Percentiles rank a stretch among this genome's conserved stretches.
These are phyloP conservation scores for Drosophila jambulina DNA, from an alignment of 1,140 invertebrate genomes.

Conservation along the genomic window DNA sequence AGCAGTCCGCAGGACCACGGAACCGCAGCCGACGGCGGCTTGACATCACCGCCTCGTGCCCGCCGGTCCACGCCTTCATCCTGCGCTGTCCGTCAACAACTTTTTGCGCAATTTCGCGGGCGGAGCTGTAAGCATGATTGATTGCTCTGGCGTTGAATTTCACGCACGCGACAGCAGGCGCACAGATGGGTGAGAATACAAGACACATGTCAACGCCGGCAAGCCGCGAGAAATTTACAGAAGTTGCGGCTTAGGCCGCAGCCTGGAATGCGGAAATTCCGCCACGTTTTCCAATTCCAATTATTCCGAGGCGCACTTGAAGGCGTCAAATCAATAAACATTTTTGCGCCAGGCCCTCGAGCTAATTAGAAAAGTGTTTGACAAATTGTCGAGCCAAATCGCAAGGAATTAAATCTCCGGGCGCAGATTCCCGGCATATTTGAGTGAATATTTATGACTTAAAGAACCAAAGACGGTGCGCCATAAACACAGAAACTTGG, in stretches of 20 bases:
- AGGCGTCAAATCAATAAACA: conserved; percentile 62
- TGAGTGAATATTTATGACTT: conserved; percentile 51
- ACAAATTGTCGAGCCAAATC: conserved; percentile 21
- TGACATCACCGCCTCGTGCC: conserved; percentile 39
- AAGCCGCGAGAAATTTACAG: conserved; percentile 62
- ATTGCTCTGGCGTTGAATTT: conserved; percentile 66
- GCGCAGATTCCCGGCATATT: conserved; percentile 34
- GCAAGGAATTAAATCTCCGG: conserved; percentile 47
- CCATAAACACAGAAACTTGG: conserved; percentile 51
- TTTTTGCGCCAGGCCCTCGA: conserved; percentile 52
- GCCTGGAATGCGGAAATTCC: background rate
- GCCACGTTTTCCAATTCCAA: conserved; percentile 51
- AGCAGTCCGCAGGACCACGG: conserved; percentile 5
- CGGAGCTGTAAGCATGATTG: conserved; percentile 72
- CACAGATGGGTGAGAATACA: conserved; percentile 27
- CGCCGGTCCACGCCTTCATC: conserved; percentile 31
- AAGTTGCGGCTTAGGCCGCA: conserved; percentile 47
- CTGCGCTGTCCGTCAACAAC: conserved; percentile 40
- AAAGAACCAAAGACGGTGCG: conserved; percentile 14
- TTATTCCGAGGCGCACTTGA: conserved; percentile 41
- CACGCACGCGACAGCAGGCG: conserved; percentile 45
- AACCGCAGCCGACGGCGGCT: conserved; percentile 28
- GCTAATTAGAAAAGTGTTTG: conserved; percentile 68
- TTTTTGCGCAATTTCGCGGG: conserved; percentile 64
- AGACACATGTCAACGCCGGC: conserved; percentile 75